Evolutionary conservation across 2,797 vertebrate genomes (phyloP), one percentile per base, ranked within the genome.

Genomic region (Ptychadena robeensis): DNA sequence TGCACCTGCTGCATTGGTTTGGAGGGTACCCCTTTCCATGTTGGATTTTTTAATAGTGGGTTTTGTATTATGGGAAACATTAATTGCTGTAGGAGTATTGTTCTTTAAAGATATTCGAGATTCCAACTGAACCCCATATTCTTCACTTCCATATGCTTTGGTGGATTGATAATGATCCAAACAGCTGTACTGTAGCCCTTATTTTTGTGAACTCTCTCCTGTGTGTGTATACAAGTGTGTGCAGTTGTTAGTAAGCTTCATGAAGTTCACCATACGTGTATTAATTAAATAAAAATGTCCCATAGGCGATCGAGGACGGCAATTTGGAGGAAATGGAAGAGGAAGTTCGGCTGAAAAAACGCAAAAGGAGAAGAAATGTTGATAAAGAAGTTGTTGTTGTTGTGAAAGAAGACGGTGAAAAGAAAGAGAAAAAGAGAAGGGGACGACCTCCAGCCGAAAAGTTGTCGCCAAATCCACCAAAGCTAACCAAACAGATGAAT

Each of bases 281-380:
- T 48, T 73, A 73, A 22, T 40, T 10, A 40, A 38, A 35, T 27
- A 14, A 14, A 76, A 10, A 61, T 88, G 84, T 81, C 81, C 74
- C 2, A 77, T 81, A 99, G 98, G 98, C 98, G 78, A 94, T 99
- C 4, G 97, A 99, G 92, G 97, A 99, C 87, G 98, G 98, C 70
- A 99, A 99, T 92, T 92, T 99, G 91, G 98, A 99, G 85, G 97
- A 99, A 92, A 98, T 99, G 94, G 98, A 99, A 90, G 98, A 99
- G 89, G 98, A 99, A 87, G 96, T 98, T 53, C 95, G 98, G 37
- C 95, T 98, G 86, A 99, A 98, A 87, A 99, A 98, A 88, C 93
- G 97, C 37, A 99, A 98, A 89, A 96, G 97, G 57, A 93, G 96
- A 92, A 94, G 98, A 91, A 95, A 97, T 0, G 92, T 94, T 78